Percentiles rank a stretch among this genome's conserved stretches.
Conservation (phyloP, 1,140 invertebrate species). For the Rhagoletis zephyria region DNA sequence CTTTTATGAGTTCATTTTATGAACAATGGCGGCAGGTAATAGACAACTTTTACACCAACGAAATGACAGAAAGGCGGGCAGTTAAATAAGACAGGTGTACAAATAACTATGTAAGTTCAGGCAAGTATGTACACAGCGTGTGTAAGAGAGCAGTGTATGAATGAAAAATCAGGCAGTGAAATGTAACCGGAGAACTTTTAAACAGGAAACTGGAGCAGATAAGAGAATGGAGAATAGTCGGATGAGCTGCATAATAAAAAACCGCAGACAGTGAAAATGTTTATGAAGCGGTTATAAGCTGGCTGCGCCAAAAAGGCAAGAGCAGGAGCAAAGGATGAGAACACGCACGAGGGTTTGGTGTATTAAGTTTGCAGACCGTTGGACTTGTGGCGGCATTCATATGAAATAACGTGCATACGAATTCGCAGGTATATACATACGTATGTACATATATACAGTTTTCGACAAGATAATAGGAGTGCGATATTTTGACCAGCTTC, state of each 20-base stretch:
- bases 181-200: slow-evolving; percentile 28
- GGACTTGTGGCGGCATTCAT: slow-evolving; percentile 1
- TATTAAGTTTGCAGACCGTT: slow-evolving; percentile 11
- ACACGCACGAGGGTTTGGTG: not conserved
- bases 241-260: slow-evolving; percentile 55
- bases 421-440: too few species aligned
- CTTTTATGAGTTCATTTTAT: slow-evolving; percentile 38
- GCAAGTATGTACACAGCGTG: not conserved
- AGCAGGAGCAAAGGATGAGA: not conserved
- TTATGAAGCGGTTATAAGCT: slow-evolving; percentile 55
- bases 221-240: not conserved
- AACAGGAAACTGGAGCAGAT: slow-evolving; percentile 40
- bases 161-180: not conserved
- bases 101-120: not conserved
- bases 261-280: slow-evolving; percentile 57
- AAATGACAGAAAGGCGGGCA: slow-evolving; percentile 4
- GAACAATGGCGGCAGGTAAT: slow-evolving; percentile 15
- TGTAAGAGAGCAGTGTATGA: not conserved
- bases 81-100: not conserved
- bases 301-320: slow-evolving; percentile 11
- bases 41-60: slow-evolving; percentile 26
- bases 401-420: too few species aligned
- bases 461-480: too few species aligned
- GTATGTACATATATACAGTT: too few species aligned
- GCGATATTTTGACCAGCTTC: too few species aligned